A percentile compares a stretch with the other conserved stretches of the same genome.
These are phyloP conservation scores for Chironomus striatipennis DNA, from an alignment of 1,140 invertebrate genomes.

Conservation along the genomic window DNA sequence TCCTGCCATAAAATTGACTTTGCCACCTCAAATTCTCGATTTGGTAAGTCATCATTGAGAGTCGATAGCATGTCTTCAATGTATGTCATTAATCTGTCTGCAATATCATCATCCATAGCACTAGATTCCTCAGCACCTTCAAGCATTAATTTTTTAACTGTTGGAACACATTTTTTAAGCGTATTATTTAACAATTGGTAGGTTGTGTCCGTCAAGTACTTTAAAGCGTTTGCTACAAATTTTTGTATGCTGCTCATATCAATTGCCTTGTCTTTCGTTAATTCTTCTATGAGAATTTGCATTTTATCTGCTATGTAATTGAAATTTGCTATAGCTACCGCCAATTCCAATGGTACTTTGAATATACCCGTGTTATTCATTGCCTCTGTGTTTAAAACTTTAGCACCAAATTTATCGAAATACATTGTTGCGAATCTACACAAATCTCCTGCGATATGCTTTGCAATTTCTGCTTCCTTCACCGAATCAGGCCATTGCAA, in stretches of 20 bases:
- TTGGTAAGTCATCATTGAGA: slow-evolving; percentile 61
- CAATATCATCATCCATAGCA: slow-evolving; percentile 46
- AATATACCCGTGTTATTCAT: slow-evolving; percentile 58
- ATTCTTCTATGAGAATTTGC: slow-evolving; percentile 60
- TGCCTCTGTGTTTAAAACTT: slow-evolving; percentile 53
- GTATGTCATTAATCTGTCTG: slow-evolving; percentile 70
- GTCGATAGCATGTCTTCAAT: slow-evolving; percentile 65
- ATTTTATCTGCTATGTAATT: slow-evolving; percentile 82
- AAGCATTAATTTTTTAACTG: slow-evolving; percentile 61
- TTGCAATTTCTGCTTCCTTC: slow-evolving; percentile 42
- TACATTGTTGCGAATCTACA: slow-evolving; percentile 76
- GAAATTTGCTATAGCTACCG: slow-evolving; percentile 93
- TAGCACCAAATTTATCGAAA: slow-evolving; percentile 66
- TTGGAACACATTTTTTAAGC: slow-evolving; percentile 65
- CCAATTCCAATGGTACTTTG: slow-evolving; percentile 83
- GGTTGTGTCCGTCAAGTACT: slow-evolving; percentile 80
- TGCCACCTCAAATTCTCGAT: slow-evolving; percentile 68
- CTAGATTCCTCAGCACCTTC: slow-evolving; percentile 60
- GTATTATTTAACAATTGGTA: slow-evolving; percentile 70
- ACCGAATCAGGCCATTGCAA: slow-evolving; percentile 38
- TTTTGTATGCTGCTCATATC: slow-evolving; percentile 69
- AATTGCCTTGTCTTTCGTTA: slow-evolving; percentile 63
- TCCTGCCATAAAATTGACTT: slow-evolving; percentile 70
- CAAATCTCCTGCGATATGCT: neutral
- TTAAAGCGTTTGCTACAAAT: slow-evolving; percentile 75